Percentiles rank a stretch among this genome's conserved stretches.
Conservation (phyloP, 2,888 invertebrate species). For the Elmis aenea region DNA sequence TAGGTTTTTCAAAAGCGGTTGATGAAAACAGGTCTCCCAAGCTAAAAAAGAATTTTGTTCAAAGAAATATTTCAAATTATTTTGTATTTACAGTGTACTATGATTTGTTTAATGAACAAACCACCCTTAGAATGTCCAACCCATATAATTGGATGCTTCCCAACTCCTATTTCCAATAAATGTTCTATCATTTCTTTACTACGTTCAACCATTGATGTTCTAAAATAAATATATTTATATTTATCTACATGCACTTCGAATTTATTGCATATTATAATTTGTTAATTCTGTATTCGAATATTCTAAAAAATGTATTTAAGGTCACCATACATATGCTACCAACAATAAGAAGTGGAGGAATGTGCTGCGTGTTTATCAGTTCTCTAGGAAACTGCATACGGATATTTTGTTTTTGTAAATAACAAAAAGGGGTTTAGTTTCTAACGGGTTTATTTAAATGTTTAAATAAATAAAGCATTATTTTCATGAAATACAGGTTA, state of each 20-base stretch:
- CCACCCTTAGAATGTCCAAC: constrained; percentile 87
- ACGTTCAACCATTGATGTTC: constrained; percentile 60
- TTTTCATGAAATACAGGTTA: too few relatives aligned
- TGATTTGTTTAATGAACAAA: constrained; percentile 77
- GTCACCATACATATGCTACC: too few relatives aligned
- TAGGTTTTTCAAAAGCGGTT: constrained; percentile 45
- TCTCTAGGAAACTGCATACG: too few relatives aligned
- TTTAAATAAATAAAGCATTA: too few relatives aligned
- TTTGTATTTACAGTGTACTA: constrained; percentile 57
- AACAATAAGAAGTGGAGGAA: too few relatives aligned
- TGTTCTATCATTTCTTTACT: constrained; percentile 68
- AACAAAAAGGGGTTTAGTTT: too few relatives aligned
- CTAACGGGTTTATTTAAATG: too few relatives aligned
- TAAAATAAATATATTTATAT: constrained; percentile 40
- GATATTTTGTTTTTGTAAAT: too few relatives aligned
- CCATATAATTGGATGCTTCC: constrained; percentile 74
- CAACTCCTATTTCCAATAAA: constrained; percentile 62
- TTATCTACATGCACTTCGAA: neutral
- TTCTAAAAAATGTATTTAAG: too few relatives aligned
- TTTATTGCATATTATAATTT: neutral
- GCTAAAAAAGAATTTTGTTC: constrained; percentile 33
- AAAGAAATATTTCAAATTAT: constrained; percentile 2
- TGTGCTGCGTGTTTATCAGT: too few relatives aligned
- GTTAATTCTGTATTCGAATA: neutral
- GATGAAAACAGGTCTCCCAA: constrained; percentile 40